Evolutionary conservation across 2,888 invertebrate genomes (phyloP).

Genomic region (Hypsopygia costalis): DNA sequence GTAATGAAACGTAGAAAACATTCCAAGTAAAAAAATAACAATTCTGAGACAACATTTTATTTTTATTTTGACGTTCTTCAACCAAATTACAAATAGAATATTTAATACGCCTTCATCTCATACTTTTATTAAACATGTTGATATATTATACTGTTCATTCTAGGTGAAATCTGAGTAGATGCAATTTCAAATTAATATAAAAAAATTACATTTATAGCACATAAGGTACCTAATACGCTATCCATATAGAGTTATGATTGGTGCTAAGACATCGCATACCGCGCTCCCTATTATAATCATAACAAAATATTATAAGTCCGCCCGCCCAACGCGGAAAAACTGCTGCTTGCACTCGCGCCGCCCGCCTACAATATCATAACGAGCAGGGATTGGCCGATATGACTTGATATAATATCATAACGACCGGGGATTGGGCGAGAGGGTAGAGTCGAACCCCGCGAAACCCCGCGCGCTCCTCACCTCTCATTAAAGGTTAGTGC

Average conservation of each 20-base stretch:
- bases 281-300: slow-evolving; percentile 68
- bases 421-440: slow-evolving; percentile 77
- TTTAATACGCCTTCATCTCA: too few species aligned
- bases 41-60: too few species aligned
- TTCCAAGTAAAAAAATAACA: too few species aligned
- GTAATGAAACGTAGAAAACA: too few species aligned
- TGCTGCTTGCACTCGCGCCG: slow-evolving; percentile 48
- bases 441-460: slow-evolving; percentile 28
- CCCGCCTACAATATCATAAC: slow-evolving; percentile 81
- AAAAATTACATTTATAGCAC: slow-evolving; percentile 23
- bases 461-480: slow-evolving; percentile 42
- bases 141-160: too few species aligned
- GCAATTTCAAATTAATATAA: too few species aligned
- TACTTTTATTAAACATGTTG: too few species aligned
- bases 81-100: too few species aligned
- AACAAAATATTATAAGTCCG: slow-evolving; percentile 74
- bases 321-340: slow-evolving; percentile 72
- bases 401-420: slow-evolving; percentile 84
- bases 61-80: too few species aligned
- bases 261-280: slow-evolving; percentile 11
- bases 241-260: slow-evolving; percentile 11
- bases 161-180: too few species aligned
- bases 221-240: too few species aligned
- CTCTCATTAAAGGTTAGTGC: slow-evolving; percentile 68
- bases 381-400: slow-evolving; percentile 75